A percentile compares a stretch with the other conserved stretches of the same genome.
phyloP scores from a whole-genome alignment of 1,140 invertebrate species.

The Brachionus calyciflorus region DNA sequence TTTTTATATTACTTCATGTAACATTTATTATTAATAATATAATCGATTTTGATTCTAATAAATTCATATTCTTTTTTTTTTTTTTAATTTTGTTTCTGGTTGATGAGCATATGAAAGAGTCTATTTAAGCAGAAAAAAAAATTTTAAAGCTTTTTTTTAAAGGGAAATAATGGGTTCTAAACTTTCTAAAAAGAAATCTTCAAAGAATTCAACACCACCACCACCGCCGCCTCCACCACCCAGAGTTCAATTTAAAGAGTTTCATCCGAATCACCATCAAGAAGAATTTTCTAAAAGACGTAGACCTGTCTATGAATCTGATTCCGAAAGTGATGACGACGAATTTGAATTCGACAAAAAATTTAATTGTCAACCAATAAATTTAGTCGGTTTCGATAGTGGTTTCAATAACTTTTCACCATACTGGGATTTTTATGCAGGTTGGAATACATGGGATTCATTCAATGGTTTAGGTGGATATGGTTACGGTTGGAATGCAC shows the following conservation, averaged over 20 bases:
- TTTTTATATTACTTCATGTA: too few relatives aligned
- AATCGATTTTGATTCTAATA: not conserved
- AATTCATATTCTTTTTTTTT: not conserved
- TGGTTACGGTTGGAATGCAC: slow-evolving; percentile 3
- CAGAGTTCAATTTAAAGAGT: too few relatives aligned
- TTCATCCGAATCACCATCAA: not conserved
- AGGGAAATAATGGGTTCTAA: slow-evolving; percentile 4
- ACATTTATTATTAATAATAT: too few relatives aligned
- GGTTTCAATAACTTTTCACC: too few relatives aligned
- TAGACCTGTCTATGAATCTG: not conserved
- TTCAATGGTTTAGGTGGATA: not conserved
- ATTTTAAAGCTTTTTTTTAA: not conserved
- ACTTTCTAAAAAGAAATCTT: slow-evolving; percentile 1
- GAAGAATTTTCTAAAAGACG: not conserved
- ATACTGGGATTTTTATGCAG: too few relatives aligned
- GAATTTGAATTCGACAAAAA: not conserved
- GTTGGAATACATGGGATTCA: not conserved
- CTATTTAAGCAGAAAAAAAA: slow-evolving; percentile 25
- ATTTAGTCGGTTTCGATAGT: too few relatives aligned
- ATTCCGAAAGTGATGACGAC: not conserved
- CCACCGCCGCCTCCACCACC: not conserved
- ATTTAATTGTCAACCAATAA: not conserved
- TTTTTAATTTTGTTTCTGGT: slow-evolving; percentile 23
- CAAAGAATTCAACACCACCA: not conserved
- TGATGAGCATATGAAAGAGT: not conserved